Evolutionary conservation across 2,797 vertebrate genomes (phyloP).

Genomic region (Strix occidentalis): DNA sequence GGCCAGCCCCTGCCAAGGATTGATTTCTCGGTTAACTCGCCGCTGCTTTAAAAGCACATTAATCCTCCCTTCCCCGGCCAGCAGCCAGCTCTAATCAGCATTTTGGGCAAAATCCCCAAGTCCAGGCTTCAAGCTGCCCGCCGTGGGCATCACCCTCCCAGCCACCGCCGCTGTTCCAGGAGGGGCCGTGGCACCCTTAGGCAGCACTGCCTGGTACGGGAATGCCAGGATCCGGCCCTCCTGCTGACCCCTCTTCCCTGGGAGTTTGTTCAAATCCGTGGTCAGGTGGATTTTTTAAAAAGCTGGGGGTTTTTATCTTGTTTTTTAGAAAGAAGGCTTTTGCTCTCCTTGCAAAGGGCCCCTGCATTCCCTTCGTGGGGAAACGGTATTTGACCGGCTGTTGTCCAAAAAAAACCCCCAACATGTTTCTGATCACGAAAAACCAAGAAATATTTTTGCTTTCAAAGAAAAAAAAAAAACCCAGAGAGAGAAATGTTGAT

Average conservation of each 20-base stretch:
- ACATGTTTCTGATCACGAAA: constrained; percentile 63
- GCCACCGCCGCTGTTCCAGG: rapidly evolving
- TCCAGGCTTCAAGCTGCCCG: not conserved
- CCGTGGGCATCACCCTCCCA: not conserved
- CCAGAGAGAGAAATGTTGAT: constrained; percentile 26
- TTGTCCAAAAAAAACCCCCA: constrained; percentile 59
- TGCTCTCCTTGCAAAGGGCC: constrained; percentile 58
- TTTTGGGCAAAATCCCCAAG: constrained; percentile 45
- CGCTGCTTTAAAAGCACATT: constrained; percentile 20
- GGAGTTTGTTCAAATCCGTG: not conserved
- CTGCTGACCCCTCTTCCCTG: not conserved
- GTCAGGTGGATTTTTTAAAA: not conserved
- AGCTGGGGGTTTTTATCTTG: not conserved
- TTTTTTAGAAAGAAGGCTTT: not conserved
- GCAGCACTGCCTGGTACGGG: not conserved
- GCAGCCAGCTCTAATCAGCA: constrained; percentile 10
- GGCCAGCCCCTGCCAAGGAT: constrained; percentile 33
- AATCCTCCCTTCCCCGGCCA: constrained; percentile 20
- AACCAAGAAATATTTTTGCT: constrained; percentile 61
- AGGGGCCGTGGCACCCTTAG: not conserved
- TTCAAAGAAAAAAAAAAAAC: not conserved
- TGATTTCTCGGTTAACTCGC: constrained; percentile 52
- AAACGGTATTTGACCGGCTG: constrained; percentile 53
- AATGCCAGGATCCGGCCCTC: not conserved
- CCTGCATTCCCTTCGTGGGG: constrained; percentile 46